A percentile compares a stretch with the other conserved stretches of the same genome.
phyloP scores from a whole-genome alignment of 2,797 vertebrate species.

The Hydrophis major region DNA sequence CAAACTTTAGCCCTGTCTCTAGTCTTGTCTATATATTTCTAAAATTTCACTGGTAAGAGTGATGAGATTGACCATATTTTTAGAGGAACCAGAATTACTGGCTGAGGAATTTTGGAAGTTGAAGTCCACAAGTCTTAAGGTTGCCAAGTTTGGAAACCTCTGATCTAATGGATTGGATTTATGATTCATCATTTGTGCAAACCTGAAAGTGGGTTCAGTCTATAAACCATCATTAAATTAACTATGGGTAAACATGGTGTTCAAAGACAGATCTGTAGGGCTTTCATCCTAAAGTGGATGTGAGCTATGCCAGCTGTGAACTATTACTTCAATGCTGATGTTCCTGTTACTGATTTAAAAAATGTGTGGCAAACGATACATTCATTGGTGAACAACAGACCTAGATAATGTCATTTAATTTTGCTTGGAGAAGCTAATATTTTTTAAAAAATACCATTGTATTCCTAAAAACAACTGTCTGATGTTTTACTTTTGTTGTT shows the following conservation, averaged over 20 bases:
- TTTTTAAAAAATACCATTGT: not conserved
- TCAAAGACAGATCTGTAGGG: not conserved
- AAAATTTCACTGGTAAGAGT: not conserved
- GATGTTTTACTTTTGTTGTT: not conserved
- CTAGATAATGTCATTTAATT: not conserved
- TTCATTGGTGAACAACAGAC: not conserved
- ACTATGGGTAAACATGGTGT: not conserved
- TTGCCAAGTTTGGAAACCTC: no score
- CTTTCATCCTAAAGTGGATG: not conserved
- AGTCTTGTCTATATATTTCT: no score
- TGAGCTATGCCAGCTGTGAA: not conserved
- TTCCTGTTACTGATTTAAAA: not conserved
- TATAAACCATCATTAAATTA: not conserved
- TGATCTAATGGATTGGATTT: not conserved
- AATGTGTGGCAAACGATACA: not conserved
- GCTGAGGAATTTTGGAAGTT: no score
- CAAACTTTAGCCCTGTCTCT: not conserved
- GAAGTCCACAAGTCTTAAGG: no score
- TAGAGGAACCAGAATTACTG: no score
- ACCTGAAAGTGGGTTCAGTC: not conserved
- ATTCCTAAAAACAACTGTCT: not conserved
- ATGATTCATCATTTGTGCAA: not conserved
- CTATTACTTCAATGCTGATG: not conserved
- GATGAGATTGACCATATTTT: not conserved
- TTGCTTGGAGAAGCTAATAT: not conserved